Base-by-base conservation (phyloP, 2,797 vertebrate genomes). In the Novumbra hubbsi region DNA sequence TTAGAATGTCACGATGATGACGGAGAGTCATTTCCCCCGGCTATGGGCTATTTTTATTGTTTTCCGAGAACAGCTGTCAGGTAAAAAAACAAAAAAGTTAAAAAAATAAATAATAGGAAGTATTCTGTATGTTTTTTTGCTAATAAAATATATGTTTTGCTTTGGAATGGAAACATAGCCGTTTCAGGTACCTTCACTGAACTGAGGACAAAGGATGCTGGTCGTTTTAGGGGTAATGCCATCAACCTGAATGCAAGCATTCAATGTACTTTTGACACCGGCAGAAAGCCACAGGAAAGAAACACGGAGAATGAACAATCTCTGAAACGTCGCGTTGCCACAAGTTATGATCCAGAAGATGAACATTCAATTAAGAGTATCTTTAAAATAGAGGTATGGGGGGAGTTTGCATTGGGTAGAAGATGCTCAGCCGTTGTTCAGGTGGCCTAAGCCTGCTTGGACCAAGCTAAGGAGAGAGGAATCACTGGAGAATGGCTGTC, bases 381-480 rank as follows among this genome's bases (percentile, higher is more conserved):
- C 6, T 32, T n/a, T 21, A 32, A 19, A 65, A 84, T 80, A 57
- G 76, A 0, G 68, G 85, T 74, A 19, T 28, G 30, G 15, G 28
- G 83, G 75, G 80, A 69, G 55, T 84, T 81, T 86, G 81, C 41
- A 45, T 77, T 84, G 86, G 84, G 19, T 27, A 8, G 12, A 19
- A 16, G 78, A 74, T 81, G 80, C 84, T 88, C 86, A 88, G 82
- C 86, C 87, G 89, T 87, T 91, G 89, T 90, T 89, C 88, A 77
- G 76, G 85, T 76, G 81, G 83, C 74, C 84, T 84, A 83, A 88
- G 86, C 85, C 83, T 84, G 85, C 80, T 87, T 82, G 87, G 85
- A 83, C 79, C 73, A 0, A 70, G n/a, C 38, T 69, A 71, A 81
- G 73, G 76, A 79, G 77, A 80, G 82, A 86, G 30, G 86, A 88